phyloP scores from a whole-genome alignment of 2,888 invertebrate species.

The Cryptocephalus primarius region DNA sequence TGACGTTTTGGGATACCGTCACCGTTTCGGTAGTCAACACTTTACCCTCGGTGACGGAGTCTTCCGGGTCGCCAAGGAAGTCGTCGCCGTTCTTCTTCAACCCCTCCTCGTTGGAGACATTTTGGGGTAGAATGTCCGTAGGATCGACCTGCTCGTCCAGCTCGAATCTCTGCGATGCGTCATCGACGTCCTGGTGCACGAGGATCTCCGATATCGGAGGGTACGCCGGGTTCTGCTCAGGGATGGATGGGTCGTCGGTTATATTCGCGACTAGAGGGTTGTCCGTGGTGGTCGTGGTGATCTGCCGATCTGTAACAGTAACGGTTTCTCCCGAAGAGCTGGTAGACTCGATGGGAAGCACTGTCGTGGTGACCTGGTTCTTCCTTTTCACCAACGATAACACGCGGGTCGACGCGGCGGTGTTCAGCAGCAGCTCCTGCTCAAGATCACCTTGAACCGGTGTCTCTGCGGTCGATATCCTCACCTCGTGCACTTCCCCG shows the following conservation, averaged over 20 bases:
- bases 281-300: background rate
- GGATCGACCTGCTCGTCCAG: slow-evolving; percentile 11
- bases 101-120: too few relatives aligned
- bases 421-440: slow-evolving; percentile 5
- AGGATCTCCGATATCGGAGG: slow-evolving; percentile 43
- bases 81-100: too few relatives aligned
- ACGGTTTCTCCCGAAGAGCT: slow-evolving; percentile 8
- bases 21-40: too few relatives aligned
- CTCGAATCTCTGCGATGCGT: slow-evolving; percentile 13
- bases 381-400: slow-evolving; percentile 23
- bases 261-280: background rate
- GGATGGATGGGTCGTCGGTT: slow-evolving; percentile 9
- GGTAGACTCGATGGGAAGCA: slow-evolving; percentile 5
- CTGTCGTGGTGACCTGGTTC: slow-evolving; percentile 11
- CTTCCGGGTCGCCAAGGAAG: too few relatives aligned
- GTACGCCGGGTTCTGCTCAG: slow-evolving; percentile 41
- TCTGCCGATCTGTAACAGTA: slow-evolving; percentile 2
- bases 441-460: background rate
- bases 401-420: slow-evolving; percentile 22
- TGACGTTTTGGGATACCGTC: too few relatives aligned
- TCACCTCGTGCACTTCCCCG: slow-evolving; percentile 16
- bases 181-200: slow-evolving; percentile 25
- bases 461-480: slow-evolving; percentile 5
- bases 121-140: background rate
- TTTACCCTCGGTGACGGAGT: too few relatives aligned